Evolutionary conservation across 2,113 vertebrate genomes (phyloP), one percentile per base, ranked within the genome.

Genomic region (Sarotherodon lohbergeri): DNA sequence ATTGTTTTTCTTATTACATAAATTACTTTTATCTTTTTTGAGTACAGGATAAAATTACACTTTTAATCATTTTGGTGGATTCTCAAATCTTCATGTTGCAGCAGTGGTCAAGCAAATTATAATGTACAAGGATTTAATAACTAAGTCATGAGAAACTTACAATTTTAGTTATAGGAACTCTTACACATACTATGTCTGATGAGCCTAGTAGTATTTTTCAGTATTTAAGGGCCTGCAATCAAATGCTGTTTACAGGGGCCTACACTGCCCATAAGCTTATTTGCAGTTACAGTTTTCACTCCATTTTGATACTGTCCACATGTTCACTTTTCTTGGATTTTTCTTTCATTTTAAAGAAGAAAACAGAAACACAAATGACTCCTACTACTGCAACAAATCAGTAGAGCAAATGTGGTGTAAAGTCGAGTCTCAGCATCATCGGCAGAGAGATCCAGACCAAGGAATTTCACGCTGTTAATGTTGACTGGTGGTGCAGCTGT

Each of bases 361-460:
- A 92, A 63, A 86, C 95, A 0, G 88, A 63, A 14, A 96, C 78
- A 84, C 96, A 73, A 48, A 89, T 90, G 19, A 93, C 59, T 27
- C 12, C 90, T 14, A 96, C 24, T 1, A 24, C 46, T 19, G 91
- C 95, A 27, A 92, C 82, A 29, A 94, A 22, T 54, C 14, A 93
- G 11, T 2, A 98, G 93, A 80, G 91, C 94, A 78, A 99, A 97
- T 9, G 97, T 96, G 5, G 94, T 85, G 1, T 97, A 96, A 1
- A 99, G 93, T 3, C 96, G 97, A 7, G 57, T 91, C 91, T 96
- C 95, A 10, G 98, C 97, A 7, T 83, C 89, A 0, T 73, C 6
- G 1, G 59, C 3, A 1, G 96, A 92, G 5, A 99, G 92, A 1
- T 80, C 61, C 66, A 98, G 22, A 4, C 98, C 97, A 86, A 99